A percentile compares a stretch with the other conserved stretches of the same genome.
These are phyloP conservation scores for Asarcornis scutulata DNA, from an alignment of 2,113 vertebrate genomes.

Conservation along the genomic window DNA sequence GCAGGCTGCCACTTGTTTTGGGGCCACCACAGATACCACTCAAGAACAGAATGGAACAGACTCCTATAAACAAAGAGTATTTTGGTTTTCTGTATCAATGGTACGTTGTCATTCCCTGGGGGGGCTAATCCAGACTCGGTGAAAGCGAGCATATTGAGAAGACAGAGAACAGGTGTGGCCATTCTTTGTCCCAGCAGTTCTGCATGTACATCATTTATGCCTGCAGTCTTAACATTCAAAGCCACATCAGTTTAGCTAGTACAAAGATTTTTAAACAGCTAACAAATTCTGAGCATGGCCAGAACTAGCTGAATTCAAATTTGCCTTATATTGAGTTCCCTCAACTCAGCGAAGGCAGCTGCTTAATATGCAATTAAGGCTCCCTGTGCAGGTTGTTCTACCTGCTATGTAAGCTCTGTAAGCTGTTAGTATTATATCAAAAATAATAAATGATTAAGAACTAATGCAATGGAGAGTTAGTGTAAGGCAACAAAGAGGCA, in stretches of 20 bases:
- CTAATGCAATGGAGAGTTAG: background rate
- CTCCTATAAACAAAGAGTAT: background rate
- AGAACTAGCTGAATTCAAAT: conserved; percentile 6
- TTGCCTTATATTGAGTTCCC: background rate
- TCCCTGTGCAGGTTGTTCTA: background rate
- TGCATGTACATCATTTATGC: background rate
- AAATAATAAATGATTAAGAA: conserved; percentile 6
- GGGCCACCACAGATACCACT: background rate
- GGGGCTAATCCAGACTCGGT: background rate
- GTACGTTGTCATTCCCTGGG: background rate
- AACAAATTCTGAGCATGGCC: conserved; percentile 13
- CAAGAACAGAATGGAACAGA: background rate
- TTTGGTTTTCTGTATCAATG: rapidly evolving
- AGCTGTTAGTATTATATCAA: background rate
- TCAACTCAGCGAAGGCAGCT: background rate
- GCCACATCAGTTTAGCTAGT: background rate
- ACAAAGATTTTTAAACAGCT: conserved; percentile 19
- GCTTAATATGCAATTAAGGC: conserved; percentile 8
- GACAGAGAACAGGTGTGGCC: background rate
- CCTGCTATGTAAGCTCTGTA: background rate
- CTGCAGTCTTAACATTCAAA: background rate
- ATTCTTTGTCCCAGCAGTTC: background rate
- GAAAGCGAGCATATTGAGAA: background rate
- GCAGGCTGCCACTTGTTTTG: background rate
- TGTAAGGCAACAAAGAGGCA: background rate